Conservation (phyloP, 2,113 vertebrate genomes). For the Chionis minor region DNA sequence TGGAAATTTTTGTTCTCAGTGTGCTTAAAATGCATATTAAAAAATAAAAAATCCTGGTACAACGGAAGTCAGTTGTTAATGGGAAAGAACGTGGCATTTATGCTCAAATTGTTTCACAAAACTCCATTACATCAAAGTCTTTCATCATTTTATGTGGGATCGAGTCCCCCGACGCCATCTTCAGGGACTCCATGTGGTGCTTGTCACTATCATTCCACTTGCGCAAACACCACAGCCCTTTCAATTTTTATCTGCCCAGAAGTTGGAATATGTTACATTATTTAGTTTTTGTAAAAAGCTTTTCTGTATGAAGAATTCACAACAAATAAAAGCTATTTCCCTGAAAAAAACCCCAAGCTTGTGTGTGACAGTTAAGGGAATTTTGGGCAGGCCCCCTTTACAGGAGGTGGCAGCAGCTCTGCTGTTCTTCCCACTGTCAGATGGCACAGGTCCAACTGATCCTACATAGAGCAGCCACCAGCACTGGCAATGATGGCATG, state of each 20-base stretch:
- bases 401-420: slow-evolving; percentile 11
- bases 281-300: neutral
- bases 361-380: neutral
- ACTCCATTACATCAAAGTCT: slow-evolving; percentile 22
- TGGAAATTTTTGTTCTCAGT: slow-evolving; percentile 42
- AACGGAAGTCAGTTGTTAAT: slow-evolving; percentile 37
- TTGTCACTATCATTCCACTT: neutral
- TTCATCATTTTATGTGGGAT: slow-evolving; percentile 14
- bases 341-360: neutral
- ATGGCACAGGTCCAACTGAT: neutral
- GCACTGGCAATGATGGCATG: neutral
- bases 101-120: slow-evolving; percentile 21
- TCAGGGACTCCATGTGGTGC: neutral
- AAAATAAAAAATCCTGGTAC: slow-evolving; percentile 4
- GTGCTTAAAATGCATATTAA: slow-evolving; percentile 37
- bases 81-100: neutral
- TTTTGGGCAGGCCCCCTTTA: neutral
- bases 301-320: slow-evolving; percentile 17
- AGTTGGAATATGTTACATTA: neutral
- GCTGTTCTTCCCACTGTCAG: neutral
- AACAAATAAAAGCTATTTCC: slow-evolving; percentile 34
- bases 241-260: slow-evolving; percentile 25
- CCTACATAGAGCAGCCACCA: neutral
- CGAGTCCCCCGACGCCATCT: neutral
- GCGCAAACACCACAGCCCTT: neutral